Evolutionary conservation across 1,140 invertebrate species (phyloP).

Genomic region (Leptinotarsa defecta): DNA sequence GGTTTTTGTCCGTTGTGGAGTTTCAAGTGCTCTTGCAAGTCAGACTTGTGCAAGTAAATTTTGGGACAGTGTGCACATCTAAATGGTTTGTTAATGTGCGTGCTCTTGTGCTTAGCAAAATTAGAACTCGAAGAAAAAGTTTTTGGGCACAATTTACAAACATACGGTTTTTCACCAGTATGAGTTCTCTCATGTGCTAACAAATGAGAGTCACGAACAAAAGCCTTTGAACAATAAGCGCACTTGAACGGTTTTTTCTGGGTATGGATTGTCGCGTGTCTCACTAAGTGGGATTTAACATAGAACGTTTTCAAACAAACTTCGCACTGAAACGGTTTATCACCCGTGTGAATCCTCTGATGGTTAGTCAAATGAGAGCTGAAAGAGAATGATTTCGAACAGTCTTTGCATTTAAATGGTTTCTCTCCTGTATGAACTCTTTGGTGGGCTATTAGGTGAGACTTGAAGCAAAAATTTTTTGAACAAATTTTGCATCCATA

Average conservation of each 20-base stretch:
- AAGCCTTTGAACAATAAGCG: background rate
- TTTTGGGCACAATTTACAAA: slow-evolving; percentile 8
- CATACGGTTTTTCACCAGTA: slow-evolving; percentile 11
- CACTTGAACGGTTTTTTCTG: background rate
- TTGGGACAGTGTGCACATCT: slow-evolving; percentile 59
- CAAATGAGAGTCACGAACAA: background rate
- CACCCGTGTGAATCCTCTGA: slow-evolving; percentile 74
- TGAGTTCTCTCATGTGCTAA: slow-evolving; percentile 11
- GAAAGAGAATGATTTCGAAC: slow-evolving; percentile 70
- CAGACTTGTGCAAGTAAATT: slow-evolving; percentile 50
- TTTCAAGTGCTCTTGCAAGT: slow-evolving; percentile 42
- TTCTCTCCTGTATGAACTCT: slow-evolving; percentile 71
- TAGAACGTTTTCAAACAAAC: slow-evolving; percentile 69
- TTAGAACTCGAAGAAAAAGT: background rate
- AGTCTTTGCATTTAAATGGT: slow-evolving; percentile 72
- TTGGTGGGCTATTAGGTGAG: slow-evolving; percentile 39
- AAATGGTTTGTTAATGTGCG: slow-evolving; percentile 51
- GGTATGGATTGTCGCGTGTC: background rate
- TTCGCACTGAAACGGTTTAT: slow-evolving; percentile 74
- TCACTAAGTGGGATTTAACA: background rate
- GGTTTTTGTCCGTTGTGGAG: slow-evolving; percentile 75
- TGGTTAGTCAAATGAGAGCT: slow-evolving; percentile 62
- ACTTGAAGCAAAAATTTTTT: slow-evolving; percentile 54
- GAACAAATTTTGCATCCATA: slow-evolving; percentile 60
- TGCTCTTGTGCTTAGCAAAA: slow-evolving; percentile 10